Evolutionary conservation across 1,140 invertebrate species (phyloP).

Genomic region (Grapholita molesta): DNA sequence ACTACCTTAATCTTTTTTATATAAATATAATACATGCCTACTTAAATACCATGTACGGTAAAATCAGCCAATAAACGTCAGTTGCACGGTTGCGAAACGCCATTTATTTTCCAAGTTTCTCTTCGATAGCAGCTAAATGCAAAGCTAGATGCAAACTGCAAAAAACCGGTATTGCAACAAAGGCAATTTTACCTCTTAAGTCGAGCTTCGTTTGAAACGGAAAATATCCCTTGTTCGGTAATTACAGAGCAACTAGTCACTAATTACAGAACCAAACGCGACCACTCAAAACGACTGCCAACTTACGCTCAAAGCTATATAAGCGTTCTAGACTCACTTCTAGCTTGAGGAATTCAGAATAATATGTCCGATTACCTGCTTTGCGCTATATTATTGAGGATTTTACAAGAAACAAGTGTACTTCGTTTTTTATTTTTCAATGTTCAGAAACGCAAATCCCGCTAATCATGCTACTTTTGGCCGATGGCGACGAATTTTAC

Average conservation of each 20-base stretch:
- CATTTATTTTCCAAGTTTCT: neutral
- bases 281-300: neutral
- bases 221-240: neutral
- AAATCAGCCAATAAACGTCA: neutral
- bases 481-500: no score
- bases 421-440: no score
- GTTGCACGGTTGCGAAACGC: neutral
- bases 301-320: neutral
- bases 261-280: neutral
- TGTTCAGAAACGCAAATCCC: no score
- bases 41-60: no score
- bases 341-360: no score
- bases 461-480: no score
- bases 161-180: neutral
- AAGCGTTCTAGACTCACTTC: neutral
- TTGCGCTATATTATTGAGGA: no score
- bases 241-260: neutral
- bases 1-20: neutral
- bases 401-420: no score
- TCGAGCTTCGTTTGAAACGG: neutral
- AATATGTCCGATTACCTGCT: neutral
- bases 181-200: neutral
- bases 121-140: neutral
- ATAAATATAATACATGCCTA: no score
- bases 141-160: neutral